A percentile compares a stretch with the other conserved stretches of the same genome.
Evolutionary conservation across 2,888 invertebrate species (phyloP).

Genomic region (Tanypteryx hageni): DNA sequence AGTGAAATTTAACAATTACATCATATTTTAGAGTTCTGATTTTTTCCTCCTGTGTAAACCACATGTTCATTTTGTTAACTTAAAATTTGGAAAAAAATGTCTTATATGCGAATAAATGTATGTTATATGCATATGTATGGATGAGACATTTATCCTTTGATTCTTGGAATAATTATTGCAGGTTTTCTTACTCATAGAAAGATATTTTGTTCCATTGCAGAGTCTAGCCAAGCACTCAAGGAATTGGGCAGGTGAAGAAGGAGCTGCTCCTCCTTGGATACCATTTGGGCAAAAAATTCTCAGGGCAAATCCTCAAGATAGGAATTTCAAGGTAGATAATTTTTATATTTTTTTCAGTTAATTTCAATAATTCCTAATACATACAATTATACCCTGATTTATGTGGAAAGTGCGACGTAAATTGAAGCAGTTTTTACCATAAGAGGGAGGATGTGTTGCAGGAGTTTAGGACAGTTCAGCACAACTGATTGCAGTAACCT

Average conservation of each 20-base stretch:
- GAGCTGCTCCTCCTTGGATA: conserved; percentile 94
- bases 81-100: not conserved
- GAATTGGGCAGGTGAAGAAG: conserved; percentile 81
- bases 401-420: no score
- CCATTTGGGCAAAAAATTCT: conserved; percentile 90
- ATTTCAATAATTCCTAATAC: not conserved
- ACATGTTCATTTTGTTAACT: not conserved
- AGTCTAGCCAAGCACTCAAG: conserved; percentile 81
- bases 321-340: conserved; percentile 77
- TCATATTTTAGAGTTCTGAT: conserved; percentile 60
- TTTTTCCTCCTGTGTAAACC: not conserved
- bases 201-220: conserved; percentile 71
- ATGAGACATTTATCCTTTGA: no score
- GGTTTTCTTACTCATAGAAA: not conserved
- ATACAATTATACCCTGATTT: no score
- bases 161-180: not conserved
- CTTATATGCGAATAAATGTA: not conserved
- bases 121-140: not conserved
- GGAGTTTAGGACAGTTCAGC: no score
- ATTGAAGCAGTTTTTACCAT: no score
- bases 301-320: conserved; percentile 78
- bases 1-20: conserved; percentile 67
- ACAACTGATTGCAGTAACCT: no score
- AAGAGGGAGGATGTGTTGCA: no score
- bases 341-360: not conserved